Evolutionary conservation across 2,113 vertebrate species (phyloP), one percentile per base, ranked within the genome.

Genomic region (Scartelaos histophorus): DNA sequence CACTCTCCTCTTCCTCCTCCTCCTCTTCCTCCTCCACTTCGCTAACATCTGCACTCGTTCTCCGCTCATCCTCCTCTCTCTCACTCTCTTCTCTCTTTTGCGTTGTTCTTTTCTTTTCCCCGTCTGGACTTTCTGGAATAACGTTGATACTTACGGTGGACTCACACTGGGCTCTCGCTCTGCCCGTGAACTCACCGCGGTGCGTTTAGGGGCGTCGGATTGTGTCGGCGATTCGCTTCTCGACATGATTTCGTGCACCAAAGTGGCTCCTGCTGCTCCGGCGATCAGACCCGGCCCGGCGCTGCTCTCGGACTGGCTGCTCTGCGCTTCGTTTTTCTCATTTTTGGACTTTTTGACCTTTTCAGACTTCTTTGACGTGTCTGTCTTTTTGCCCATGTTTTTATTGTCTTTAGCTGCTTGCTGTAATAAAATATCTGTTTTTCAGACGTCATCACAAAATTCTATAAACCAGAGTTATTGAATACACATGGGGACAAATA

Each of bases 61-160:
- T 66, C 46, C 75, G 60, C n/a, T 19, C 60, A 11, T 74, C 57
- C 24, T 75, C 62, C 1, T 76, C 73, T 43, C 38, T 7, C 0
- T 61, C 38, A 6, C 34, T 62, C 34, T 34, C 17, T 2, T 60
- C 53, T 0, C 13, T 43, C 46, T 66, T 61, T 21, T 34, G 3
- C 22, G 45, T 38, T 0, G 19, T 69, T 47, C 49, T 56, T 0
- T 46, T 73, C 12, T 38, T 79, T 6, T 35, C 21, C 3, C 0
- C 56, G 0, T 58, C 73, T 6, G 73, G 58, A 71, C 69, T 83
- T 13, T 84, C 68, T 0, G 88, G 79, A 6, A 73, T 82, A 13
- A 92, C 71, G 45, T 85, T 88, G 62, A 92, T 88, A 45, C 84
- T 90, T 5, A 88, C 81, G 0, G 61, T 58, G 0, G 88, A 85